These are phyloP conservation scores for Nephrotoma flavescens DNA, from an alignment of 2,888 invertebrate genomes.

Conservation along the genomic window DNA sequence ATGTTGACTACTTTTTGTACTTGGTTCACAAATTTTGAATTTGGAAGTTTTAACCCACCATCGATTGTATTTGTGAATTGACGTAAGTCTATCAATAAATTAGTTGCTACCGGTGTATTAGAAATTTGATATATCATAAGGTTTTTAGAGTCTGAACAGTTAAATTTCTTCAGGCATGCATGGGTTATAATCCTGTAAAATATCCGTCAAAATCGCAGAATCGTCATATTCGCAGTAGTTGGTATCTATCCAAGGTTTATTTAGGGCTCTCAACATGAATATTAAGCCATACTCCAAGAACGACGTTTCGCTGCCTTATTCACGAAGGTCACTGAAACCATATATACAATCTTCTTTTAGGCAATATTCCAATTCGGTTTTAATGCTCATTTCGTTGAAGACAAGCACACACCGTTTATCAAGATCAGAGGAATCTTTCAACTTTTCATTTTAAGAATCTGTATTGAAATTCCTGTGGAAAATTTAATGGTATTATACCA, in stretches of 20 bases:
- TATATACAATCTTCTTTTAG: background rate
- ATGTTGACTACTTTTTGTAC: too few relatives aligned
- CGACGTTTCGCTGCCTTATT: background rate
- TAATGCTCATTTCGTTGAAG: background rate
- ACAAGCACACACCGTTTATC: background rate
- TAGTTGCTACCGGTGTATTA: background rate
- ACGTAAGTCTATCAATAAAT: background rate
- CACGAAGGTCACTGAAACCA: background rate
- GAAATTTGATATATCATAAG: background rate
- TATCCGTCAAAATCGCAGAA: background rate
- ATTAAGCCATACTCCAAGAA: too few relatives aligned
- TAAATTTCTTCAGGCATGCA: background rate
- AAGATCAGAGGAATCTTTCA: background rate
- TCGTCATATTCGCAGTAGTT: background rate
- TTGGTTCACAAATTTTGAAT: too few relatives aligned
- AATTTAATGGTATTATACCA: background rate
- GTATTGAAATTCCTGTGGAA: background rate
- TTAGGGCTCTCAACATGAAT: background rate
- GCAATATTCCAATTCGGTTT: background rate
- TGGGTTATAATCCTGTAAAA: background rate
- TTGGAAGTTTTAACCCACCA: background rate
- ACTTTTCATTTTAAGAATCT: slow-evolving; percentile 1
- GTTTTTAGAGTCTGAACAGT: background rate
- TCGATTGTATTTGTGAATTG: background rate
- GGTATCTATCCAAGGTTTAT: background rate